phyloP scores from a whole-genome alignment of 1,140 invertebrate genomes.

The Megalonaias nervosa region DNA sequence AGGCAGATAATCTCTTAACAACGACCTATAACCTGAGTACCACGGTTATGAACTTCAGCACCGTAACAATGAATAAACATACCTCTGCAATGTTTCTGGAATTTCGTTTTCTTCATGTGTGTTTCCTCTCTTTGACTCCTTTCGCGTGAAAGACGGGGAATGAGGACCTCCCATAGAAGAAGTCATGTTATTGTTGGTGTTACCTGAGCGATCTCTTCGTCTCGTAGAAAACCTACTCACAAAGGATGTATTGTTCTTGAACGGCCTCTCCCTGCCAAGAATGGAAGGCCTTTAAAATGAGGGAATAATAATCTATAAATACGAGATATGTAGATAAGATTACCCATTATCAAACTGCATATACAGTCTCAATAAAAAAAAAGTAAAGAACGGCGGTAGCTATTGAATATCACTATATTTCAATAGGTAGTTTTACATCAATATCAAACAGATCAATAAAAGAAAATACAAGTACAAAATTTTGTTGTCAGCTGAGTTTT shows the following conservation, averaged over 20 bases:
- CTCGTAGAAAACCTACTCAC: constrained; percentile 65
- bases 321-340: no score
- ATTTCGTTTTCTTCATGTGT: constrained; percentile 44
- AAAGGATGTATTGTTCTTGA: constrained; percentile 64
- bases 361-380: no score
- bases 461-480: no score
- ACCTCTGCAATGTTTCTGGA: constrained; percentile 62
- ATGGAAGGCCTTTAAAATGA: background rate
- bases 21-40: no score
- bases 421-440: no score
- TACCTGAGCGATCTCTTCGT: constrained; percentile 52
- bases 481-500: no score
- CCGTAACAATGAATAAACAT: constrained; percentile 5
- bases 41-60: background rate
- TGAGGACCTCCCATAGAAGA: constrained; percentile 41
- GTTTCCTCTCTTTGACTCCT: constrained; percentile 35
- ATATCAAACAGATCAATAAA: no score
- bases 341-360: no score
- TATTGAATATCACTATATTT: no score
- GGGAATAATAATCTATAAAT: no score
- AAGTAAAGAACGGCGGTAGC: no score
- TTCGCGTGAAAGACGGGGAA: constrained; percentile 54
- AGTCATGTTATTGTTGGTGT: constrained; percentile 29
- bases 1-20: no score
- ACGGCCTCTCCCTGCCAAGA: constrained; percentile 50